A percentile compares a stretch with the other conserved stretches of the same genome.
Evolutionary conservation across 2,888 invertebrate genomes (phyloP).

Genomic region (Rambutsinella grinnellia): DNA sequence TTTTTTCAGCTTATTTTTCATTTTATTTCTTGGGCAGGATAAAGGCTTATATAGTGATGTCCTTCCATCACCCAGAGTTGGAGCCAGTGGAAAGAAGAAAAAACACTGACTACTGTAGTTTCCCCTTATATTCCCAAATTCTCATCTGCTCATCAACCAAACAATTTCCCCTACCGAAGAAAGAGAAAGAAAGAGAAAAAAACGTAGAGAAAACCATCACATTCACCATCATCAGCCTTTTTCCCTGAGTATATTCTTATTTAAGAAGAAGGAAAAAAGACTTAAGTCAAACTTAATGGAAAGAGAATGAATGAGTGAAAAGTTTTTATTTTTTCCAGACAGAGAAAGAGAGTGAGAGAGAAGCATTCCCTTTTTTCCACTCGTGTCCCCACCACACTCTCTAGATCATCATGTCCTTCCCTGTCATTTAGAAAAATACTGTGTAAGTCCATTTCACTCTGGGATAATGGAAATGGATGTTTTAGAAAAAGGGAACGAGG

Average conservation of each 20-base stretch:
- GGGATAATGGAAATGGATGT: neutral
- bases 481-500: no score
- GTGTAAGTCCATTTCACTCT: neutral
- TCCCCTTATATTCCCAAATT: conserved; percentile 24
- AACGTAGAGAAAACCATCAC: conserved; percentile 4
- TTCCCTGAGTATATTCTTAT: neutral
- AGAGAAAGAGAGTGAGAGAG: neutral
- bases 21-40: neutral
- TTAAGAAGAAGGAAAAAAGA: conserved; percentile 1
- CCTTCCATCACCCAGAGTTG: conserved; percentile 28
- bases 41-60: conserved; percentile 23
- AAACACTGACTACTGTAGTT: neutral
- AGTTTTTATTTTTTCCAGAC: neutral
- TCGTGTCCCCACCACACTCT: neutral
- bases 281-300: neutral
- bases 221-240: no score
- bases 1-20: neutral
- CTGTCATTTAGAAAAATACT: neutral
- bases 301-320: conserved; percentile 2
- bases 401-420: neutral
- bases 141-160: conserved; percentile 24
- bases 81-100: conserved; percentile 3
- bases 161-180: neutral
- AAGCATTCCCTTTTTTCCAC: neutral
- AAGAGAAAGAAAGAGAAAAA: neutral